Evolutionary conservation across 92 coral and sea anemone genomes (phyloP).

Genomic region (Epizoanthus illoricatus): DNA sequence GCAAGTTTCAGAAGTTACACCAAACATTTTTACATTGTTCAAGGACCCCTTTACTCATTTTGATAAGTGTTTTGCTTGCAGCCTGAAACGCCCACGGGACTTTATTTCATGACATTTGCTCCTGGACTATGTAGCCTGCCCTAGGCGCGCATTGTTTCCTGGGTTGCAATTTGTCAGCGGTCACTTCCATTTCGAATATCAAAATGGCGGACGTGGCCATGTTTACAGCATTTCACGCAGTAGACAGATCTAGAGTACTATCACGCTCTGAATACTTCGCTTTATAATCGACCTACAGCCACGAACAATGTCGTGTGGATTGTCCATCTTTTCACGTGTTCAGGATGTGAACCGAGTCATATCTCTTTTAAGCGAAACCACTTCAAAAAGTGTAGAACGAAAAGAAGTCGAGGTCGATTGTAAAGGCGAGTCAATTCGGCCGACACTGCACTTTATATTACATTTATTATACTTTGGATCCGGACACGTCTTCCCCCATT

Average conservation of each 20-base stretch:
- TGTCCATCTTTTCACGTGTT: constrained; percentile 83
- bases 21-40: constrained; percentile 25
- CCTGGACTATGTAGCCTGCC: too few species aligned
- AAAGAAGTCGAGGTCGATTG: constrained; percentile 44
- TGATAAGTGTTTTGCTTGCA: not conserved
- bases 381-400: constrained; percentile 24
- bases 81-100: too few species aligned
- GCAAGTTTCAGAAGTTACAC: constrained; percentile 17
- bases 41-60: constrained; percentile 5
- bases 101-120: too few species aligned
- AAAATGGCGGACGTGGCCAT: constrained; percentile 39
- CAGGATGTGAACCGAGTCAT: constrained; percentile 82
- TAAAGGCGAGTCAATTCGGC: not conserved
- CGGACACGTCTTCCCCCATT: not conserved
- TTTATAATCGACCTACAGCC: not conserved
- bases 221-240: not conserved
- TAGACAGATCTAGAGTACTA: not conserved
- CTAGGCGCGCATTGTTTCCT: not conserved
- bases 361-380: constrained; percentile 62
- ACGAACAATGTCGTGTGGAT: constrained; percentile 74
- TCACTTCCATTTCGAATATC: not conserved
- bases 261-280: not conserved
- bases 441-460: not conserved
- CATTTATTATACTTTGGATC: not conserved
- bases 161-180: constrained; percentile 29